Evolutionary conservation across 2,113 vertebrate genomes (phyloP).

Genomic region (Helogale parvula): DNA sequence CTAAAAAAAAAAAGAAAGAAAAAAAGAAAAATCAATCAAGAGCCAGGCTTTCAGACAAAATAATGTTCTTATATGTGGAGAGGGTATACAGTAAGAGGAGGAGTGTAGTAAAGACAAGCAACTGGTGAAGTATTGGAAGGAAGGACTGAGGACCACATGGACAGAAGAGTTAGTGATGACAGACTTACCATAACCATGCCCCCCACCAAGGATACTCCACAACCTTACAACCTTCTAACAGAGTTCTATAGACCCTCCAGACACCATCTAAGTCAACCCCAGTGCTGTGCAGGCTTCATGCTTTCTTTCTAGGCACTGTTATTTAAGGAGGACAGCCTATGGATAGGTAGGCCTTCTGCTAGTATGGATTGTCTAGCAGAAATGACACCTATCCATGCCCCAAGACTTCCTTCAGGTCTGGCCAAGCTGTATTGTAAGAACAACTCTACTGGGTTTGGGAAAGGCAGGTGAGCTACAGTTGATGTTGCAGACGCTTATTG

Average conservation of each 20-base stretch:
- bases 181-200: not conserved
- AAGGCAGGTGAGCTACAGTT: not conserved
- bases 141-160: not conserved
- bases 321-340: not conserved
- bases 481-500: not conserved
- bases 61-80: not conserved
- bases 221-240: not conserved
- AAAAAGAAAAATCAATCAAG: not conserved
- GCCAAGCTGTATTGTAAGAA: not conserved
- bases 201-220: rapidly evolving
- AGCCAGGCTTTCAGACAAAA: not conserved
- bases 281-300: rapidly evolving
- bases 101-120: too few species aligned
- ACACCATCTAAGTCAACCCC: not conserved
- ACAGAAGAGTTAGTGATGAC: not conserved
- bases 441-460: not conserved
- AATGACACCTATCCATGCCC: not conserved
- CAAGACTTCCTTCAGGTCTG: not conserved
- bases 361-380: not conserved
- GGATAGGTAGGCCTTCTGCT: not conserved
- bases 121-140: too few species aligned
- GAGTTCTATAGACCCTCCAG: not conserved
- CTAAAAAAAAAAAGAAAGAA: too few species aligned
- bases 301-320: not conserved
- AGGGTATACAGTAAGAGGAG: not conserved